Evolutionary conservation across 2,113 vertebrate genomes (phyloP).

Genomic region (Leucosticte australis): DNA sequence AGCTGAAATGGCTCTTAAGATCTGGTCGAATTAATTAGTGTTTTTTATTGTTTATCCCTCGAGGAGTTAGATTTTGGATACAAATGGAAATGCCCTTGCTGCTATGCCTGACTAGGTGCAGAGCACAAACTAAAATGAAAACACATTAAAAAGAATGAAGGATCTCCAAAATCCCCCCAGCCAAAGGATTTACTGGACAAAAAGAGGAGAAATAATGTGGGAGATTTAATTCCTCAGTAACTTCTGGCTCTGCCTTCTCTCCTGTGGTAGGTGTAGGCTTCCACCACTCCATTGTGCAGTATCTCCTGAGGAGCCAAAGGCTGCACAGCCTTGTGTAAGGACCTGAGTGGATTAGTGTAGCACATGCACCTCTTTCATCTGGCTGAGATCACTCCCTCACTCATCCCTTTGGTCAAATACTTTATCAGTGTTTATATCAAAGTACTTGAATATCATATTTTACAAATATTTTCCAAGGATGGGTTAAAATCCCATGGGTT

Average conservation of each 20-base stretch:
- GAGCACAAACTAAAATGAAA: background rate
- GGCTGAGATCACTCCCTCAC: background rate
- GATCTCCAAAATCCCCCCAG: background rate
- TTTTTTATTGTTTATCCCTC: background rate
- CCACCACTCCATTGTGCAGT: background rate
- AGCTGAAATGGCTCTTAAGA: background rate
- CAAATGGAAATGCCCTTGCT: background rate
- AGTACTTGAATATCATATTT: background rate
- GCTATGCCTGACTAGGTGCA: background rate
- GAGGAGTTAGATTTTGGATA: background rate
- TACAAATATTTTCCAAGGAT: background rate
- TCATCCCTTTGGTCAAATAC: background rate
- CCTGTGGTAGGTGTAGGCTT: background rate
- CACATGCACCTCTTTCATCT: background rate
- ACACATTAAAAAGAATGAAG: background rate
- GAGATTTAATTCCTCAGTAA: background rate
- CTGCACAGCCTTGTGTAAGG: background rate
- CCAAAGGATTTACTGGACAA: background rate
- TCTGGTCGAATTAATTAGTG: background rate
- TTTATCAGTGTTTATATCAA: background rate
- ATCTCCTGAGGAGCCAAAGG: background rate
- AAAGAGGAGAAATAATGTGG: background rate
- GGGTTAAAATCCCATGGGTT: background rate
- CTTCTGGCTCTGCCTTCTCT: background rate
- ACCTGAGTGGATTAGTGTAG: background rate